Evolutionary conservation across 2,888 invertebrate genomes (phyloP).

Genomic region (Tenthredo mesomela): DNA sequence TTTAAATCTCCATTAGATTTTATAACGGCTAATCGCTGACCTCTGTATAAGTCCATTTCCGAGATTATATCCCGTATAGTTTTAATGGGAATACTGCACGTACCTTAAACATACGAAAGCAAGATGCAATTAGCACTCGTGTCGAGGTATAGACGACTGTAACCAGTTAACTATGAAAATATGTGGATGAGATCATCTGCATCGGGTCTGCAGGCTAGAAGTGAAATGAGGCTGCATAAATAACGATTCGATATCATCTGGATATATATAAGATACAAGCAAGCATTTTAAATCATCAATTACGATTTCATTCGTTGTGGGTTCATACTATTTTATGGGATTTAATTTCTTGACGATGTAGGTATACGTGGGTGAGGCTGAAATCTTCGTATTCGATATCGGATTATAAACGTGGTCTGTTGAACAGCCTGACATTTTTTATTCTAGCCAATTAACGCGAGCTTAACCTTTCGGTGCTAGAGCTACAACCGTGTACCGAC

Average conservation of each 20-base stretch:
- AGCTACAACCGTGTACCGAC: conserved; percentile 35
- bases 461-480: conserved; percentile 38
- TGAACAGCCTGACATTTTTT: not conserved
- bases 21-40: conserved; percentile 18
- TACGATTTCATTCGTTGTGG: conserved; percentile 10
- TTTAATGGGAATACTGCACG: not conserved
- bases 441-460: conserved; percentile 41
- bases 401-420: conserved; percentile 15
- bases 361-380: not conserved
- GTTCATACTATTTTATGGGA: not conserved
- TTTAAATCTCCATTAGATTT: conserved; percentile 5
- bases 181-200: conserved; percentile 34
- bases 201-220: not conserved
- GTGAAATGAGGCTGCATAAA: conserved; percentile 34
- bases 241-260: conserved; percentile 45
- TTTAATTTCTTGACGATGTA: not conserved
- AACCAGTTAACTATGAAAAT: conserved; percentile 18
- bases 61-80: not conserved
- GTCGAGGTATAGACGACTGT: conserved; percentile 4
- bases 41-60: conserved; percentile 10
- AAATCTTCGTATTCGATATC: conserved; percentile 20
- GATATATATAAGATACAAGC: not conserved
- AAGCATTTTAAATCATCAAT: conserved; percentile 21
- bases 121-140: conserved; percentile 30
- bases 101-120: not conserved